These are phyloP conservation scores for Nycticebus coucang DNA, from an alignment of 2,113 vertebrate species.

Conservation along the genomic window DNA sequence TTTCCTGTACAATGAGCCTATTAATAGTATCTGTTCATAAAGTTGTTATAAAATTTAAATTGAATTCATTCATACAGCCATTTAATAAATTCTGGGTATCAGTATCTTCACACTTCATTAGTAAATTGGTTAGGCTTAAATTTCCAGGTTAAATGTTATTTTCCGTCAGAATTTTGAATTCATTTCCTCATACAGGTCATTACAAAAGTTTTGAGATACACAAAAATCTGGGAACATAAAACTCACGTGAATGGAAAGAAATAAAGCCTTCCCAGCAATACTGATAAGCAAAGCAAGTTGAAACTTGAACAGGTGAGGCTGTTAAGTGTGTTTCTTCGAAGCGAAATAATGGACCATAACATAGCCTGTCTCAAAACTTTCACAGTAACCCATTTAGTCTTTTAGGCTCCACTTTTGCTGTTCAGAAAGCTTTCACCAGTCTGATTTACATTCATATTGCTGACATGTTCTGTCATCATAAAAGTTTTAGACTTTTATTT, in stretches of 20 bases:
- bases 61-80: not conserved
- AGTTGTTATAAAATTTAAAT: conserved; percentile 9
- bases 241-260: no score
- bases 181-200: not conserved
- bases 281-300: no score
- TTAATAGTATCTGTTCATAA: not conserved
- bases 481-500: not conserved
- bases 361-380: no score
- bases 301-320: no score
- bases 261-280: no score
- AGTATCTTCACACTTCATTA: not conserved
- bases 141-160: not conserved
- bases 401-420: not conserved
- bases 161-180: not conserved
- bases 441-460: not conserved
- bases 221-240: no score
- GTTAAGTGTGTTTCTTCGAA: no score
- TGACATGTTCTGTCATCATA: not conserved
- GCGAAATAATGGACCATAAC: no score
- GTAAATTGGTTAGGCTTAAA: not conserved
- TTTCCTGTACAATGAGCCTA: not conserved
- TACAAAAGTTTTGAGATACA: no score
- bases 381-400: not conserved
- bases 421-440: not conserved
- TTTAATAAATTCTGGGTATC: not conserved